Evolutionary conservation across 2,888 invertebrate species (phyloP).

Genomic region (Aricia artaxerxes): DNA sequence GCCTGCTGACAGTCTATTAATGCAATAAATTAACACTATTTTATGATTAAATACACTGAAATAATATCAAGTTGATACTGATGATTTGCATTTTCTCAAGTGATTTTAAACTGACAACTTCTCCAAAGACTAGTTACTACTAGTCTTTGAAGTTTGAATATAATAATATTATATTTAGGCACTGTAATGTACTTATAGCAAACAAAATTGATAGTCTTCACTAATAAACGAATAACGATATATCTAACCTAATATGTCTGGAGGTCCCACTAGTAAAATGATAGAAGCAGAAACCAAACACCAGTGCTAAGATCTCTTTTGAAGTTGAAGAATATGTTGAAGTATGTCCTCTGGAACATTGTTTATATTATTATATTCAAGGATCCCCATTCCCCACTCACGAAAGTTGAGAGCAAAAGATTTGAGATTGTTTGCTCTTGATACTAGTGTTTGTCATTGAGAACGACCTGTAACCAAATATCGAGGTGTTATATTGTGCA

Average conservation of each 20-base stretch:
- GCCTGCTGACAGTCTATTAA: background rate
- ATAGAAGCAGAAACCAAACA: background rate
- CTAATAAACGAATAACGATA: background rate
- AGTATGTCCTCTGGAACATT: background rate
- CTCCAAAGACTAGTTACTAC: background rate
- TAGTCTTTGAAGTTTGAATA: background rate
- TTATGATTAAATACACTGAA: too few relatives aligned
- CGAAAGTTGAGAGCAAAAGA: conserved; percentile 4
- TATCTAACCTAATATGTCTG: background rate
- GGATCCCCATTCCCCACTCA: background rate
- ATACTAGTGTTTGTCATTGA: background rate
- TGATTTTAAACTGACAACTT: background rate
- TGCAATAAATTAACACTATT: conserved; percentile 11
- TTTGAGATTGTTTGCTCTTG: background rate
- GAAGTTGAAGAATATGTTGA: background rate
- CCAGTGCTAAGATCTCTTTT: background rate
- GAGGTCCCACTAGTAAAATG: background rate
- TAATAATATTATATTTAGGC: background rate
- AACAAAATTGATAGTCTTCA: background rate
- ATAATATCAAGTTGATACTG: too few relatives aligned
- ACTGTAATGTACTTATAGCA: too few relatives aligned
- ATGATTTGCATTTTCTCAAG: background rate
- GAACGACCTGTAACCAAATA: background rate
- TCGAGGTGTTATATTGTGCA: background rate
- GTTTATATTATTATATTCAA: background rate